A percentile compares a stretch with the other conserved stretches of the same genome.
These are phyloP conservation scores for Scaptomyza caliginosa DNA, from an alignment of 2,888 invertebrate genomes.

Conservation along the genomic window DNA sequence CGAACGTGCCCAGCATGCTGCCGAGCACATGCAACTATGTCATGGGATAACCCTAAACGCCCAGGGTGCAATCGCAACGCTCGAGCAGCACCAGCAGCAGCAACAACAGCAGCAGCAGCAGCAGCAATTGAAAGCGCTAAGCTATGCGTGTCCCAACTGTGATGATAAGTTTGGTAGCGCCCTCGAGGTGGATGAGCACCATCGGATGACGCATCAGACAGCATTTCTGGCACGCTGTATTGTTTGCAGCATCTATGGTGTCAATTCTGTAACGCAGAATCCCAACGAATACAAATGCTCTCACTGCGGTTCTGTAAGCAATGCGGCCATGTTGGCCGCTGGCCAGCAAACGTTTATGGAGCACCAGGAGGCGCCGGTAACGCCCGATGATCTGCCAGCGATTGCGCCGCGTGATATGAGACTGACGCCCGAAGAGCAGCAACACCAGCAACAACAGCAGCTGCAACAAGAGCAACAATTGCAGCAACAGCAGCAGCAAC, in stretches of 20 bases:
- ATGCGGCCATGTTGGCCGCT: slow-evolving; percentile 72
- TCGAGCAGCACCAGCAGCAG: slow-evolving; percentile 62
- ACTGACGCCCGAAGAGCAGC: slow-evolving; percentile 76
- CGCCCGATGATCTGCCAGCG: slow-evolving; percentile 77
- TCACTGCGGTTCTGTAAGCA: slow-evolving; percentile 81
- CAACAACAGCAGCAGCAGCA: slow-evolving; percentile 53
- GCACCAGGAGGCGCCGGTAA: slow-evolving; percentile 77
- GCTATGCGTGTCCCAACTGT: slow-evolving; percentile 82
- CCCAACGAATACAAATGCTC: slow-evolving; percentile 82
- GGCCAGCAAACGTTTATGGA: slow-evolving; percentile 78
- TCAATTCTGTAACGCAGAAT: slow-evolving; percentile 79
- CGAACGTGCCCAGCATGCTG: slow-evolving; percentile 78
- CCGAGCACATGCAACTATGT: slow-evolving; percentile 82
- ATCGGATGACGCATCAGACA: slow-evolving; percentile 81
- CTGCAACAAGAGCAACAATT: slow-evolving; percentile 66
- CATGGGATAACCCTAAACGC: slow-evolving; percentile 74
- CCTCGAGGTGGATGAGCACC: slow-evolving; percentile 81
- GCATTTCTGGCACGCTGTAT: slow-evolving; percentile 82
- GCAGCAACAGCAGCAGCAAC: slow-evolving; percentile 60
- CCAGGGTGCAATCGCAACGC: slow-evolving; percentile 60
- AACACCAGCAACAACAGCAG: slow-evolving; percentile 71
- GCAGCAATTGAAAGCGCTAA: slow-evolving; percentile 70
- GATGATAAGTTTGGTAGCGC: slow-evolving; percentile 82
- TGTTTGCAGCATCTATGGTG: slow-evolving; percentile 81
- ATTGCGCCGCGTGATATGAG: slow-evolving; percentile 81